phyloP scores from a whole-genome alignment of 2,113 vertebrate species.

The Rhynchopsitta pachyrhyncha region DNA sequence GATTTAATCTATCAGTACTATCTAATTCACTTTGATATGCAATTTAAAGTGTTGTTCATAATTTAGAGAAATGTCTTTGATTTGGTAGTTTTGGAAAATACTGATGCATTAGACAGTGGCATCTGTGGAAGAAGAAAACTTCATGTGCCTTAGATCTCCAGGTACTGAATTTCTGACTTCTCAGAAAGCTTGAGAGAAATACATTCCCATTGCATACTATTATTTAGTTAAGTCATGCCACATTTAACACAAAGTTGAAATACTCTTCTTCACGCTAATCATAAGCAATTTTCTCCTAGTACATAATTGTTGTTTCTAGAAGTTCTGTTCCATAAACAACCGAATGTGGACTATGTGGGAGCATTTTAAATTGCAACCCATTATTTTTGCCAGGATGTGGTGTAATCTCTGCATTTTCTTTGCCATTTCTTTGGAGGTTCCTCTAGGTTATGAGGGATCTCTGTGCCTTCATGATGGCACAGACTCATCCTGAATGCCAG shows the following conservation, averaged over 20 bases:
- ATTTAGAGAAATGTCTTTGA: not conserved
- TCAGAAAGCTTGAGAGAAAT: not conserved
- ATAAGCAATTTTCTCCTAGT: not conserved
- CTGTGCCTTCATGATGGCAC: not conserved
- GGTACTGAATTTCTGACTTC: not conserved
- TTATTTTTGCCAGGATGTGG: not conserved
- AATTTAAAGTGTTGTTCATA: not conserved
- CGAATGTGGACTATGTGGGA: not conserved
- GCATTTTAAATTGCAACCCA: not conserved
- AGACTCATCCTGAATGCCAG: not conserved
- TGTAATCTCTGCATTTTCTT: not conserved
- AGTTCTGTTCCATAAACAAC: not conserved
- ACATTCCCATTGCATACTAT: not conserved
- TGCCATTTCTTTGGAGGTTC: not conserved
- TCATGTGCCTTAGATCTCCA: not conserved
- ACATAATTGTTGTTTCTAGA: not conserved
- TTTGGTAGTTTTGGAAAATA: not conserved
- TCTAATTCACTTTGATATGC: not conserved
- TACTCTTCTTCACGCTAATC: not conserved
- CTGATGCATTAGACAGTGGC: not conserved
- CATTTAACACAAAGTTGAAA: not conserved
- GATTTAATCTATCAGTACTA: not conserved
- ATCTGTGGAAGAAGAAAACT: not conserved
- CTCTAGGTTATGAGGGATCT: not conserved
- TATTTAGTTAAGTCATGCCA: not conserved